Evolutionary conservation across 2,888 invertebrate species (phyloP).

Genomic region (Aproaerema taeniolella): DNA sequence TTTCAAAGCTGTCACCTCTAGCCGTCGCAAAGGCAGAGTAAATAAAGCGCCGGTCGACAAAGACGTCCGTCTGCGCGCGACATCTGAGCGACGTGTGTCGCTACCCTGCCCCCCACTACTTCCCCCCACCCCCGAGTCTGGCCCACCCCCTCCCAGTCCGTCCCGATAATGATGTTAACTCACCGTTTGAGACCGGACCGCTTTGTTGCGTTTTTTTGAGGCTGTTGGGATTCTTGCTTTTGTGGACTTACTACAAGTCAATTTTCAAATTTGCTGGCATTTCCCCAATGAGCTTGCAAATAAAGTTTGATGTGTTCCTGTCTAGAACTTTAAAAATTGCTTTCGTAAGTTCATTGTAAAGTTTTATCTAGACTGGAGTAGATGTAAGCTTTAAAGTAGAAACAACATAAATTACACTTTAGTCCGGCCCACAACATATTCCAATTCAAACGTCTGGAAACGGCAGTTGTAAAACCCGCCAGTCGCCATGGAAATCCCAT

Average conservation of each 20-base stretch:
- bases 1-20: constrained; percentile 58
- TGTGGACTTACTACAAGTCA: no score
- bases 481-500: constrained; percentile 49
- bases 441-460: constrained; percentile 1
- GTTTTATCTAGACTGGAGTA: no score
- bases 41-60: constrained; percentile 73
- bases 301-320: not conserved
- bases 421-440: no score
- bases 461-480: constrained; percentile 25
- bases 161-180: constrained; percentile 75
- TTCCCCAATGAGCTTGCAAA: no score
- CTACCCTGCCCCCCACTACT: constrained; percentile 31
- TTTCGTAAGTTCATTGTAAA: not conserved
- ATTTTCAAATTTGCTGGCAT: no score
- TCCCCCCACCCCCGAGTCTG: constrained; percentile 20
- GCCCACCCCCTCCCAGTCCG: constrained; percentile 30
- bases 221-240: constrained; percentile 26
- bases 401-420: no score
- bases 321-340: not conserved
- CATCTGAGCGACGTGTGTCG: constrained; percentile 75
- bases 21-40: constrained; percentile 51
- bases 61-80: constrained; percentile 75
- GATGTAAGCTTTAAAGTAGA: no score
- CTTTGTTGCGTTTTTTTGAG: constrained; percentile 70
- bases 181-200: constrained; percentile 61